Evolutionary conservation across 1,140 invertebrate species (phyloP), one percentile per base, ranked within the genome.

Genomic region (Parasteatoda tepidariorum): DNA sequence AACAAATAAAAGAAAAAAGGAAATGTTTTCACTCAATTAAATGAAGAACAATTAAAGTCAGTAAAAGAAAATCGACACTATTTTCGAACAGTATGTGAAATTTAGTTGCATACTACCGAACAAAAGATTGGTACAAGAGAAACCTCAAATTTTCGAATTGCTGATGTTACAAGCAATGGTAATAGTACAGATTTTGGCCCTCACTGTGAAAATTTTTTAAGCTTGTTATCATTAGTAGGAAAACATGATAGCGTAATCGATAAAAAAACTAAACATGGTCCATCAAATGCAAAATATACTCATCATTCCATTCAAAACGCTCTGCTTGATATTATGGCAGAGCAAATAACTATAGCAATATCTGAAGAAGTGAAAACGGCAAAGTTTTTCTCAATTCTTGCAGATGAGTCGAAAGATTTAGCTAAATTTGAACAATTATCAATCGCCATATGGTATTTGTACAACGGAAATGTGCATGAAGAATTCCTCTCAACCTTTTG

Each of bases 101-200:
- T 67, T 67, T 31, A 31, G 2, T 22, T 31, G 2, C 4, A 18
- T 18, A 67, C 30, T 18, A 15, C 64, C 13, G 28, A 67, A 33
- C 64, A 67, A 67, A 67, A 67, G 26, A 67, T 33, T 34, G 64
- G 30, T 2, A 67, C 33, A 2, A 67, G 64, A 67, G 64, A 67
- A 34, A 18, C 28, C 13, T 30, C 3, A 6, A 15, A 67, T 15
- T 33, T 67, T 31, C 64, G 64, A 22, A 9, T 31, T 15, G 13
- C 9, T 30, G 64, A 67, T 3, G 22, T 33, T 18, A 7, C 28
- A 2, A 31, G 30, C 24, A 67, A 2, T 6, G 26, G 2, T 4
- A 15, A 67, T 34, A 2, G 15, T 18, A 67, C 33, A 18, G 64
- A 33, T 34, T 67, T 31, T 34, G 64, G 66, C 5, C 33, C 33